Conservation (phyloP, 2,797 vertebrate species). For the Buceros bicornis region DNA sequence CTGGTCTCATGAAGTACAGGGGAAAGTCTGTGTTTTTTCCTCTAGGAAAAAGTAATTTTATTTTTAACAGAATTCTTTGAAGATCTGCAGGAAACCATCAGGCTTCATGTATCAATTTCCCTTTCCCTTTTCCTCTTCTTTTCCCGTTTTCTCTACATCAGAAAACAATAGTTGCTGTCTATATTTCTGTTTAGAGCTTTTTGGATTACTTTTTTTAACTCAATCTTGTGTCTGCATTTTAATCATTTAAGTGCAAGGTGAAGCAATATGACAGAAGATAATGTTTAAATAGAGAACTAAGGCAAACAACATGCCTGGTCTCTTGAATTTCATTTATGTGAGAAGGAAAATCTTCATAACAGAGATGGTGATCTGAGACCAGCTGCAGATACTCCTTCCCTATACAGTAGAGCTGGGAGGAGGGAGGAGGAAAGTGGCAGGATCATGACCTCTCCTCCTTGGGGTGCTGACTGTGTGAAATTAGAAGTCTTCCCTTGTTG, state of each 20-base stretch:
- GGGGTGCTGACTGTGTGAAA: conserved; percentile 49
- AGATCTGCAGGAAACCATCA: background rate
- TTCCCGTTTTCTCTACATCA: background rate
- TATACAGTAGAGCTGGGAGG: background rate
- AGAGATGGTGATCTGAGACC: background rate
- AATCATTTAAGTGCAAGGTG: background rate
- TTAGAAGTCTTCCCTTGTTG: conserved; percentile 55
- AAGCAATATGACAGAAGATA: background rate
- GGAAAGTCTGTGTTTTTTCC: background rate
- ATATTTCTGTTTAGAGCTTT: background rate
- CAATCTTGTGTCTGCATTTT: background rate
- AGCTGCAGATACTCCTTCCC: background rate
- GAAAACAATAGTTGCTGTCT: background rate
- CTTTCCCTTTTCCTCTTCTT: background rate
- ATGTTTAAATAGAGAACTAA: background rate
- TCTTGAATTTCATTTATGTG: background rate
- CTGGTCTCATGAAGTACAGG: background rate
- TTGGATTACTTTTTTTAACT: background rate
- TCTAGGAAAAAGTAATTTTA: background rate
- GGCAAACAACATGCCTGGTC: background rate
- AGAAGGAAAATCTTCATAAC: background rate
- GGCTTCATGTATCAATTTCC: background rate
- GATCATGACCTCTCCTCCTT: conserved; percentile 22
- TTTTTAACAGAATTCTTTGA: background rate
- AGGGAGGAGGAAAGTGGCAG: background rate